Base-by-base conservation (phyloP, 2,888 invertebrate species). In the Emesis furor region DNA sequence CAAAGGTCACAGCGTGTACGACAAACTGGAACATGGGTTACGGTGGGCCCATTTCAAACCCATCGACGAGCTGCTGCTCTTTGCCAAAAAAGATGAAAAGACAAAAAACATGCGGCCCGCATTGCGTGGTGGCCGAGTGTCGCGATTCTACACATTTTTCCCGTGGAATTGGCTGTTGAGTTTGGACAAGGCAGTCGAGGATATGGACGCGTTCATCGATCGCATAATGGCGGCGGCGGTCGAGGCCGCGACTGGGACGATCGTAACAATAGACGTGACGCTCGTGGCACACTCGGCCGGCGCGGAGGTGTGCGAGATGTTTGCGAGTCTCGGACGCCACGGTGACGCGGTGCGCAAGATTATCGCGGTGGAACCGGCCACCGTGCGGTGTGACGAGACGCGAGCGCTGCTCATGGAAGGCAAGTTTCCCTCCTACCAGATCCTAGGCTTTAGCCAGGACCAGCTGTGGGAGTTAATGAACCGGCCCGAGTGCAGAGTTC, bases 201-300 rank as follows among this genome's bases (percentile, higher is more conserved):
- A 68, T 68, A 68, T 68, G 68, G 68, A 68, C 68, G 68, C 68
- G 37, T 68, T 68, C n/a, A 37, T 68, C 68, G 68, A 68, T 68
- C 68, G 68, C 32, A 14, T 68, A 68, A 14, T 68, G 32, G 68
- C 68, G 68, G 68, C 68, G 14, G 35, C n/a, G 68, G 68, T 37
- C 32, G 68, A 35, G 24, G 68, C 68, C 5, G 68, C 68, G 68
- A 68, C 68, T 35, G 68, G 68, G 68, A 68, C 68, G 68, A 68
- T 68, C 12, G 68, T 68, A 68, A 68, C 35, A 30, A 68, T 68
- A 35, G 14, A 68, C 35, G 32, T 68, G 68, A 68, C 68, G 35
- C 32, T 68, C 35, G 14, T 68, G 35, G 68, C 35, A 37, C 68
- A 68, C 32, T 68, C 68, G 37, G 68, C 68, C 37, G 68, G 68